A percentile compares a stretch with the other conserved stretches of the same genome.
Conservation (phyloP, 1,140 invertebrate genomes). For the Lutraria rhynchaena region DNA sequence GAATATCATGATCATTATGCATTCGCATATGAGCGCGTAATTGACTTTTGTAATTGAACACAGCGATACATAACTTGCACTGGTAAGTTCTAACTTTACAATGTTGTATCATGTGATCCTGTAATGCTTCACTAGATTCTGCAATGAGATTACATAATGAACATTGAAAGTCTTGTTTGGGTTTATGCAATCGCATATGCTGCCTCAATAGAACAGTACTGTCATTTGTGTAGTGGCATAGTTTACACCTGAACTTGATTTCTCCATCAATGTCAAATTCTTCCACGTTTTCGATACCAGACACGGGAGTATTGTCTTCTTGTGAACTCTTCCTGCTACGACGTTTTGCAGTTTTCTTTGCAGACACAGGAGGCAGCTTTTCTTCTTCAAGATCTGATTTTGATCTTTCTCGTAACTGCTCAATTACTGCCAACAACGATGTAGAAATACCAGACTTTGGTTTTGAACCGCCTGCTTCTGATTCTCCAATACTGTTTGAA, state of each 20-base stretch:
- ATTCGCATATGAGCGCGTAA: conserved; percentile 80
- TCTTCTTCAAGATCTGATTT: conserved; percentile 75
- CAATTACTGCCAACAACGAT: conserved; percentile 81
- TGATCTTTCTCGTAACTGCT: conserved; percentile 79
- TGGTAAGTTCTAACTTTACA: conserved; percentile 80
- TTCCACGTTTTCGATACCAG: conserved; percentile 77
- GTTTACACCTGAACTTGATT: conserved; percentile 75
- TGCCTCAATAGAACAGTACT: conserved; percentile 71
- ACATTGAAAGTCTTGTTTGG: conserved; percentile 79
- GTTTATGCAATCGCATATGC: conserved; percentile 80
- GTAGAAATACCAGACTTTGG: conserved; percentile 77
- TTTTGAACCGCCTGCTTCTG: conserved; percentile 50
- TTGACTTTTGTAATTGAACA: conserved; percentile 81
- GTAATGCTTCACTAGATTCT: conserved; percentile 75
- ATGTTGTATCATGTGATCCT: conserved; percentile 81
- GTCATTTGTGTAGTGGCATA: conserved; percentile 79
- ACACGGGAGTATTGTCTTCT: conserved; percentile 63
- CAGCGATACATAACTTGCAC: conserved; percentile 78
- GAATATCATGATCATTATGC: conserved; percentile 78
- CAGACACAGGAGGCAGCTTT: conserved; percentile 8
- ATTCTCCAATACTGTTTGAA: conserved; percentile 44
- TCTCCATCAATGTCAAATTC: conserved; percentile 69
- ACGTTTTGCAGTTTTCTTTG: conserved; percentile 60
- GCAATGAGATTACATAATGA: conserved; percentile 79
- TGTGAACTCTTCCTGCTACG: conserved; percentile 63